Base-by-base conservation (phyloP, 2,113 vertebrate species). In the Cinclus mexicanus region DNA sequence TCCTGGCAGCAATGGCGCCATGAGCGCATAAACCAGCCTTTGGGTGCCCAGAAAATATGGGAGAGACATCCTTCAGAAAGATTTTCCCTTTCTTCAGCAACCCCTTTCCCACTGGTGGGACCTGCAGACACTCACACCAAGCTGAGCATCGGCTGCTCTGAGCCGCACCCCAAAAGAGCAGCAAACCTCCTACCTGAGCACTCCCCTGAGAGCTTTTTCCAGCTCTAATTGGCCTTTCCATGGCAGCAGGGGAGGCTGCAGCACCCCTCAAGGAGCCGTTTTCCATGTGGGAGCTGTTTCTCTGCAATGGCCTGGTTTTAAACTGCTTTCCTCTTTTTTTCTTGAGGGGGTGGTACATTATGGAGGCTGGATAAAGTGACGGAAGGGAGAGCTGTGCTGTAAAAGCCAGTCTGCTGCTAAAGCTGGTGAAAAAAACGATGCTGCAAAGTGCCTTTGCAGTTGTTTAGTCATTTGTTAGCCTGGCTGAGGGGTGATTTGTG, bases 381-480 rank as follows among this genome's bases (percentile, higher is more conserved):
- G 47, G 74, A 91, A 84, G n/a, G 93, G 89, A 95, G 81, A 91
- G 81, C 77, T 64, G 74, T 70, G 53, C 77, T 1, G 2, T 87
- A 70, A 94, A 91, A 96, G 78, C 81, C 80, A n/a, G 56, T 37
- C 77, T 94, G 91, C 72, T 95, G 91, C 83, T 93, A 89, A 93
- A 95, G 70, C 84, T 84, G 77, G 67, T 52, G 69, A 24, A 90
- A 88, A 89, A 93, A 86, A 65, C 1, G 53, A 50, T 85, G 90
- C 87, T 93, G 94, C 92, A 72, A 96, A 96, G 90, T 82, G 94
- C 90, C 63, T 91, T 84, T 94, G 95, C 85, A 49, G 94, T 91
- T 75, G 92, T 94, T 94, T 49, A 90, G 94, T 64, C 78, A 88
- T 95, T 94, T 95, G 84, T 93, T 91, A 93, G 88, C 82, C 87